These are phyloP conservation scores for Tinamus guttatus DNA, from an alignment of 2,113 vertebrate species.

Conservation along the genomic window DNA sequence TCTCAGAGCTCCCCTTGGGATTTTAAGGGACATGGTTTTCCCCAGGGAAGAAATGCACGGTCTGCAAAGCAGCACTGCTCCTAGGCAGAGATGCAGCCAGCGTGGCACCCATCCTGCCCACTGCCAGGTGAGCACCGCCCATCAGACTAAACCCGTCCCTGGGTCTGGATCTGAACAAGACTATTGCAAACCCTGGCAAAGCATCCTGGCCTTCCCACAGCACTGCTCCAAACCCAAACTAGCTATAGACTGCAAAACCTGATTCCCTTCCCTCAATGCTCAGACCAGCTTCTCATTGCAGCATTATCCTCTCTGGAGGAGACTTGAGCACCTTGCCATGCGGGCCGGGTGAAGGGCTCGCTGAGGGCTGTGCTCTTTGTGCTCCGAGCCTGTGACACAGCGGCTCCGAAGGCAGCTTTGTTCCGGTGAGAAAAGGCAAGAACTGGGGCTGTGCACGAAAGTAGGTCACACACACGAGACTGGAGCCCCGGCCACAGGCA, in stretches of 20 bases:
- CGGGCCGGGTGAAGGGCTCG: background rate
- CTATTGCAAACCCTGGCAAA: rapidly evolving
- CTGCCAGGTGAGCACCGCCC: rapidly evolving
- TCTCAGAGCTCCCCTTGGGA: background rate
- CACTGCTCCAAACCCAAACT: rapidly evolving
- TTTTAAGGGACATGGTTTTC: background rate
- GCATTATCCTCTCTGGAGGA: background rate
- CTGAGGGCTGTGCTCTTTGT: rapidly evolving
- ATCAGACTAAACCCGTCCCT: background rate
- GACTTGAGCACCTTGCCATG: rapidly evolving
- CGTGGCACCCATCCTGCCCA: background rate
- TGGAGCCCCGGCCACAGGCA: background rate
- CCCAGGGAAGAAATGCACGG: background rate
- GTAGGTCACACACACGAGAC: slow-evolving; percentile 58
- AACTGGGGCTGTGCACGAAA: slow-evolving; percentile 13
- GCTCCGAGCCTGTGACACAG: rapidly evolving
- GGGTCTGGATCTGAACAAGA: rapidly evolving
- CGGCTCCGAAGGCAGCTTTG: background rate
- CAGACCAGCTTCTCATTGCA: background rate
- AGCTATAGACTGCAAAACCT: rapidly evolving
- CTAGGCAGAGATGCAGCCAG: rapidly evolving
- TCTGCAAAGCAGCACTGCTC: rapidly evolving
- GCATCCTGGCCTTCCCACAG: background rate
- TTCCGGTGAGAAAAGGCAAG: background rate
- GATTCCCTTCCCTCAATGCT: background rate